Evolutionary conservation across 2,888 invertebrate genomes (phyloP).

Genomic region (Magallana nippona): DNA sequence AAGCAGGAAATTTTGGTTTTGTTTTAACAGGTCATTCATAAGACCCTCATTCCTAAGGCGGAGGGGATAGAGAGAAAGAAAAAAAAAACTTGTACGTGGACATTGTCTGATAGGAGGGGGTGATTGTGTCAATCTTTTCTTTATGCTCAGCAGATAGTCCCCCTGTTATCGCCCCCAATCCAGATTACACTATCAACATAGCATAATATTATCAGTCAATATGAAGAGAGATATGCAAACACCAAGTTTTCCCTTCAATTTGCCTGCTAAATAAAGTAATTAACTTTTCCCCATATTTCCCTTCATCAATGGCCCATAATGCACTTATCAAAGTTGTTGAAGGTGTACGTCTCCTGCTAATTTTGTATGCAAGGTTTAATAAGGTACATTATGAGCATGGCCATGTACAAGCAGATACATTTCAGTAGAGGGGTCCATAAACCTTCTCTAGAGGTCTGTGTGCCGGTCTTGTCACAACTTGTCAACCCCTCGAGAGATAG

Average conservation of each 20-base stretch:
- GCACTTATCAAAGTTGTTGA: slow-evolving; percentile 20
- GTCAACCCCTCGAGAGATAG: slow-evolving; percentile 50
- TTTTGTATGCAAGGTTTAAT: slow-evolving; percentile 32
- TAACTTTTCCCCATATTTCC: slow-evolving; percentile 21
- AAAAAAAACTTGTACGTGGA: slow-evolving; percentile 12
- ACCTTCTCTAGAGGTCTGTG: slow-evolving; percentile 13
- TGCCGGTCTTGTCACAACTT: slow-evolving; percentile 46
- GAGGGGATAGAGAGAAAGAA: neutral
- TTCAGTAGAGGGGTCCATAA: slow-evolving; percentile 20
- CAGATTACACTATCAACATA: slow-evolving; percentile 41
- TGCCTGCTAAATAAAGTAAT: neutral
- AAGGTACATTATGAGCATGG: slow-evolving; percentile 29
- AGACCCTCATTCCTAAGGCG: neutral
- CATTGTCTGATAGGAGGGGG: slow-evolving; percentile 38
- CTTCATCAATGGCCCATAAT: slow-evolving; percentile 28
- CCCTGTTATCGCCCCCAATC: slow-evolving; percentile 29
- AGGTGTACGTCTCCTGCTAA: neutral
- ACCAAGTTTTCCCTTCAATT: slow-evolving; percentile 14
- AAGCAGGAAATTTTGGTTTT: slow-evolving; percentile 23
- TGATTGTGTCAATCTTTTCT: slow-evolving; percentile 59
- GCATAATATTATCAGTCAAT: slow-evolving; percentile 36
- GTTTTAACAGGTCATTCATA: slow-evolving; percentile 44
- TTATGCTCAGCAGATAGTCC: slow-evolving; percentile 49
- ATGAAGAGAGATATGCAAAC: slow-evolving; percentile 37
- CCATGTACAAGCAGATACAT: slow-evolving; percentile 8